Evolutionary conservation across 2,888 invertebrate genomes (phyloP), one percentile per base, ranked within the genome.

Genomic region (Hoplodrina blanda): DNA sequence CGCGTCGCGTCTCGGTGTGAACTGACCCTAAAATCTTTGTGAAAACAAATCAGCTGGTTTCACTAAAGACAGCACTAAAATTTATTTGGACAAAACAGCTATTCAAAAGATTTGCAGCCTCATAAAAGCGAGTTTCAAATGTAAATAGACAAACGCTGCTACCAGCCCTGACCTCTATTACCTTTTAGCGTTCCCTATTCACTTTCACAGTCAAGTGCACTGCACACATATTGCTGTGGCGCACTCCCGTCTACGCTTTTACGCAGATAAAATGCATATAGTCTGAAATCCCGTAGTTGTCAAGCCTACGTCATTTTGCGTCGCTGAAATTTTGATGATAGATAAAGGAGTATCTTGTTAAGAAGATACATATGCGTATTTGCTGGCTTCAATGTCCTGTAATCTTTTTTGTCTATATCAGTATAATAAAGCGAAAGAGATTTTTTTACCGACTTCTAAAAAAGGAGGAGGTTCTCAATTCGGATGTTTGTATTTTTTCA

Each of bases 171-270:
- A 69, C 63, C 61, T 37, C 56, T 17, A 63, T 76, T 67, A 65
- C 53, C 65, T 69, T 66, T 69, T 49, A 81, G 41, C 7, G 52
- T 6, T 25, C 19, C 0, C 50, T 64, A 37, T 76, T 72, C 44
- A 60, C 64, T 72, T 63, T 83, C 57, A 60, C 30, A 55, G 62
- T 74, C 62, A 67, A 81, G 78, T 53, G 81, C 50, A 80, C 7
- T 25, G 56, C 62, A 80, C 54, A 81, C 69, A 81, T 54, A 63
- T 63, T 55, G 54, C 56, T 50, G 54, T 20, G 33, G 44, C 53
- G 53, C 17, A 25, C 33, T 11, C 41, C 41, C 13, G 8, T 46
- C 10, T 7, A 50, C 8, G 50, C 19, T 65, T 8, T 25, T 49
- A 54, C 25, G 44, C 2, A 19, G 13, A 57, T 37, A 78, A 73